Evolutionary conservation across 2,797 vertebrate genomes (phyloP).

Genomic region (Phalanger gymnotis): DNA sequence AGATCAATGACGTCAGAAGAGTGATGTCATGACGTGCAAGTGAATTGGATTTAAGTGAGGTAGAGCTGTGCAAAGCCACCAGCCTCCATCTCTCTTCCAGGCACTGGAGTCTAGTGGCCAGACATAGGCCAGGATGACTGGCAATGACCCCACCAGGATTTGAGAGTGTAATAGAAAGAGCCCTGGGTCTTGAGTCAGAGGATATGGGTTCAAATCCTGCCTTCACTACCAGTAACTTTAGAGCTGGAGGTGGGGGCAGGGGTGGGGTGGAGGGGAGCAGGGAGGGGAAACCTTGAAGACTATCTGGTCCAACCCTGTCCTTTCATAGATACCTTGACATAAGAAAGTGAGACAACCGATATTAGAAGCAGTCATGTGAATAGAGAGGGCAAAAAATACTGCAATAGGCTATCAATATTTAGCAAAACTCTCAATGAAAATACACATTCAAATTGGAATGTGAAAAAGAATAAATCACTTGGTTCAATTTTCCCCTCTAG

Average conservation of each 20-base stretch:
- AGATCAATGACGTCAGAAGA: no score
- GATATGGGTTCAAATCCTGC: neutral
- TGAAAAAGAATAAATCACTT: slow-evolving; percentile 64
- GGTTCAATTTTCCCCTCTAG: neutral
- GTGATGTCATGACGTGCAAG: neutral
- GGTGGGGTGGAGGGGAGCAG: fast-evolving
- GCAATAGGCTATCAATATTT: slow-evolving; percentile 53
- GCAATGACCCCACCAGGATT: neutral
- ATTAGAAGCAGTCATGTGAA: neutral
- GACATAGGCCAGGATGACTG: no score
- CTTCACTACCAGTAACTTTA: neutral
- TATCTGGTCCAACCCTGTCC: neutral
- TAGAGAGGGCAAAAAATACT: slow-evolving; percentile 10
- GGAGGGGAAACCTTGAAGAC: neutral
- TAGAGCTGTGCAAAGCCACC: neutral
- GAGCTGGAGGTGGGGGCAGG: neutral
- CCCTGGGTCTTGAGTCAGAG: neutral
- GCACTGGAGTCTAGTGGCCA: neutral
- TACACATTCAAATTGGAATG: slow-evolving; percentile 65
- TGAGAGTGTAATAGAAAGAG: neutral
- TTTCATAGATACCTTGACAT: neutral
- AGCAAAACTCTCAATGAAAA: slow-evolving; percentile 62
- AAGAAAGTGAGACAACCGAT: neutral
- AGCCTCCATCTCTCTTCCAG: neutral
- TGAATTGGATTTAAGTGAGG: neutral